Evolutionary conservation across 2,797 vertebrate species (phyloP).

Genomic region (Ambastaia sidthimunki): DNA sequence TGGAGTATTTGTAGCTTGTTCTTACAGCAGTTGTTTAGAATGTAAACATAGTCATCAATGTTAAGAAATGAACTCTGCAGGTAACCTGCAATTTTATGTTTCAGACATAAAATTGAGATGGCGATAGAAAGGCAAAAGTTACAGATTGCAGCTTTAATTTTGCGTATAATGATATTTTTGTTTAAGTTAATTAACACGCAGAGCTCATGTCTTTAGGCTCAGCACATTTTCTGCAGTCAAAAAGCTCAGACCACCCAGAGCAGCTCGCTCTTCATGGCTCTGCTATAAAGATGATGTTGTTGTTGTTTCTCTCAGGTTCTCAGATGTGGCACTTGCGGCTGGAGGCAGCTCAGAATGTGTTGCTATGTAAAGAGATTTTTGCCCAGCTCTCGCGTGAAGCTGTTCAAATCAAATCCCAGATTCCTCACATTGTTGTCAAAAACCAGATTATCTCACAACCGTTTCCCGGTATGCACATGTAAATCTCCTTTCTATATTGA

Average conservation of each 20-base stretch:
- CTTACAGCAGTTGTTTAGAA: no score
- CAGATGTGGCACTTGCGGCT: slow-evolving; percentile 93
- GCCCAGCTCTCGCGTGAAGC: slow-evolving; percentile 96
- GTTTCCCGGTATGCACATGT: slow-evolving; percentile 84
- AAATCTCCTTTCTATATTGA: not conserved
- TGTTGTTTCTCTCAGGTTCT: slow-evolving; percentile 76
- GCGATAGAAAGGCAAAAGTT: no score
- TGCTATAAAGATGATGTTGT: not conserved
- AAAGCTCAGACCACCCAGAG: not conserved
- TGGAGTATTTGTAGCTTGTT: no score
- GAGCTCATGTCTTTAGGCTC: not conserved
- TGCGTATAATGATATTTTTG: no score
- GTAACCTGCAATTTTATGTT: no score
- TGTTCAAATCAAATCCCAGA: slow-evolving; percentile 97
- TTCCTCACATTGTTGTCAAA: slow-evolving; percentile 98
- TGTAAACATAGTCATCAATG: no score
- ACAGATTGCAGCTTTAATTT: no score
- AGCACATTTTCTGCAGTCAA: not conserved
- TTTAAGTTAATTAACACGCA: no score
- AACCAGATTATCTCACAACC: slow-evolving; percentile 98
- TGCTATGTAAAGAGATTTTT: slow-evolving; percentile 98
- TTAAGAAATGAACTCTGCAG: no score
- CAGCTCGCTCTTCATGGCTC: not conserved
- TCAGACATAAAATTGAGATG: no score
- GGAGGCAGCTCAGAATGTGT: slow-evolving; percentile 94